phyloP scores from a whole-genome alignment of 2,888 invertebrate species.

The Zeuzera pyrina region DNA sequence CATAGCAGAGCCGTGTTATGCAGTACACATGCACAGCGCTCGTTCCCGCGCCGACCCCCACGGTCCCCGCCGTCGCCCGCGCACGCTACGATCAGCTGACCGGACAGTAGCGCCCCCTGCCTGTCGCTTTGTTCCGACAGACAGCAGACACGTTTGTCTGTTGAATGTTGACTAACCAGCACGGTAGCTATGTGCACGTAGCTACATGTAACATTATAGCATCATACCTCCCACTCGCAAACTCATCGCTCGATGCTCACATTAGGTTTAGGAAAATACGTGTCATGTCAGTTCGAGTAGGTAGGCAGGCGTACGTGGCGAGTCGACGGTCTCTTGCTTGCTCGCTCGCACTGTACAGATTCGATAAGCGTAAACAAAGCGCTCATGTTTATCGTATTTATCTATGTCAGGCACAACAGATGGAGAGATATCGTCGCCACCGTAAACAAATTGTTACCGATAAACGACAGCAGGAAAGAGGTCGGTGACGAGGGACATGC shows the following conservation, averaged over 20 bases:
- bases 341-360: neutral
- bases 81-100: conserved; percentile 63
- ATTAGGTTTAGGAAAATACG: too few species aligned
- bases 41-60: conserved; percentile 13
- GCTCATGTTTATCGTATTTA: conserved; percentile 2
- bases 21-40: conserved; percentile 37
- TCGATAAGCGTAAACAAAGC: conserved; percentile 1
- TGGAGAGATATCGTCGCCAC: conserved; percentile 3
- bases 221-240: conserved; percentile 28
- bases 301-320: neutral
- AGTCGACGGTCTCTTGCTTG: too few species aligned
- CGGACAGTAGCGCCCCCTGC: conserved; percentile 20
- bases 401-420: conserved; percentile 4
- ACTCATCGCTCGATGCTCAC: conserved; percentile 1
- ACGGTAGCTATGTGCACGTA: conserved; percentile 26
- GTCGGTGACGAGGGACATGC: conserved; percentile 16
- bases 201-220: conserved; percentile 13
- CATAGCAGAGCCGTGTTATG: conserved; percentile 27
- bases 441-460: conserved; percentile 15
- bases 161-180: conserved; percentile 36
- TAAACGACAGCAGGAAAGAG: conserved; percentile 6
- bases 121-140: conserved; percentile 28
- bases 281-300: too few species aligned
- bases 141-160: too few species aligned
- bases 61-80: conserved; percentile 7